A percentile compares a stretch with the other conserved stretches of the same genome.
phyloP scores from a whole-genome alignment of 2,797 vertebrate species.

The Spinus pinus region DNA sequence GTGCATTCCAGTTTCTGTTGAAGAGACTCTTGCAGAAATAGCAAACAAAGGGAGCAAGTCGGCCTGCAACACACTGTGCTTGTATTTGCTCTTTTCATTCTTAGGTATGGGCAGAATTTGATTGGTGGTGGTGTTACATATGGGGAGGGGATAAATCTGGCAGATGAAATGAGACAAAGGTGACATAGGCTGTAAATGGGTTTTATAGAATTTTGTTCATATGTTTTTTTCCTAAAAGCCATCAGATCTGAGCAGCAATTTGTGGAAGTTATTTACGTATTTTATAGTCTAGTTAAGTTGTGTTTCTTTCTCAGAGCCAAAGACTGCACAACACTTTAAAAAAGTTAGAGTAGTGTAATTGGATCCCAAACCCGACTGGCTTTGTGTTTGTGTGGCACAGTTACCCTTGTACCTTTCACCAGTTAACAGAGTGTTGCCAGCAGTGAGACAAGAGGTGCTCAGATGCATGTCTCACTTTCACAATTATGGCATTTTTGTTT shows the following conservation, averaged over 20 bases:
- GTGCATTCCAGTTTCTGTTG: not conserved
- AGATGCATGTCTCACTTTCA: accelerated
- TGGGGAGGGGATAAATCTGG: not conserved
- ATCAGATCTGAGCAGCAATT: not conserved
- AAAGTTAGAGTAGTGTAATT: not conserved
- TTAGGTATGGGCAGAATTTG: not conserved
- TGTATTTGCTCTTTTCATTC: not conserved
- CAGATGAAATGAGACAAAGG: not conserved
- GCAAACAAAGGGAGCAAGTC: not conserved
- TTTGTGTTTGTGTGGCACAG: not conserved
- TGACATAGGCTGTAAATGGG: not conserved
- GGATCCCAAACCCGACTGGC: not conserved
- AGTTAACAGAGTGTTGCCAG: not conserved
- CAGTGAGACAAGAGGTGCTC: not conserved
- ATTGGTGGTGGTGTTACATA: not conserved
- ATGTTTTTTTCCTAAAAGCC: not conserved
- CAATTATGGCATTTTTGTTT: not conserved
- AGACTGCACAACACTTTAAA: no score
- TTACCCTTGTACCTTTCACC: not conserved
- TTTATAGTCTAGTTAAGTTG: not conserved
- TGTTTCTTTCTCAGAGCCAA: not conserved
- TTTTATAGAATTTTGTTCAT: not conserved
- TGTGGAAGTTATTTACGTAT: accelerated
- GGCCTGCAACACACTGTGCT: not conserved
- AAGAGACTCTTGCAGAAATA: not conserved